Percentiles rank a stretch among this genome's conserved stretches.
Evolutionary conservation across 2,888 invertebrate genomes (phyloP).

Genomic region (Leistus spinibarbis): DNA sequence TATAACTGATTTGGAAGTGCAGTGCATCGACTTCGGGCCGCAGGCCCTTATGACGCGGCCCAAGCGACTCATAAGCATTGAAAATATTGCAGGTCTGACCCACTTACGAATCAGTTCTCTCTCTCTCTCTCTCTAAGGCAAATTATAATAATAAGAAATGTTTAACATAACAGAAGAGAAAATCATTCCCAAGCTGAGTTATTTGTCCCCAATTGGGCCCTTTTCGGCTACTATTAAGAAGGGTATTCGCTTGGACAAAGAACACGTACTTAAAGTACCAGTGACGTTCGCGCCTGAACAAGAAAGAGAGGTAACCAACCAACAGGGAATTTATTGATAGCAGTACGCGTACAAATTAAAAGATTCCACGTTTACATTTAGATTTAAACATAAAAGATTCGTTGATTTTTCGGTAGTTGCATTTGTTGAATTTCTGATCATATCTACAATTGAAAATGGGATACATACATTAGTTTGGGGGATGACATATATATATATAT

Average conservation of each 20-base stretch:
- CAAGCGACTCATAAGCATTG: slow-evolving; percentile 6
- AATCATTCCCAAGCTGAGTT: slow-evolving; percentile 16
- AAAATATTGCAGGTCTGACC: slow-evolving; percentile 18
- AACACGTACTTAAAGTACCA: slow-evolving; percentile 45
- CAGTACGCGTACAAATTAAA: background rate
- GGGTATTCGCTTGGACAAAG: slow-evolving; percentile 26
- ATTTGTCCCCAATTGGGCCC: slow-evolving; percentile 7
- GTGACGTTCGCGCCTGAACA: slow-evolving; percentile 44
- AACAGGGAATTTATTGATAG: background rate
- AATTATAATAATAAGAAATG: background rate
- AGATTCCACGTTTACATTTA: slow-evolving; percentile 7
- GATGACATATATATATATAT: slow-evolving; percentile 30
- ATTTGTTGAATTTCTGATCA: background rate
- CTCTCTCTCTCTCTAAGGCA: background rate
- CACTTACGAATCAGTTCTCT: too few relatives aligned
- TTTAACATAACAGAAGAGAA: background rate
- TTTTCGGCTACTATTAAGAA: slow-evolving; percentile 7
- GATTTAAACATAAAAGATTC: slow-evolving; percentile 25
- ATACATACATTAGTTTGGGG: background rate
- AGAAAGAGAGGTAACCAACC: slow-evolving; percentile 40
- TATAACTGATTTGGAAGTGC: slow-evolving; percentile 45
- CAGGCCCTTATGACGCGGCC: slow-evolving; percentile 10
- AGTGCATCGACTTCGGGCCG: slow-evolving; percentile 21
- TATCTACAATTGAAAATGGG: background rate
- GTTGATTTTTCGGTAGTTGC: background rate